Percentiles rank a stretch among this genome's conserved stretches.
Conservation (phyloP, 1,140 invertebrate genomes). For the Argopecten irradians region DNA sequence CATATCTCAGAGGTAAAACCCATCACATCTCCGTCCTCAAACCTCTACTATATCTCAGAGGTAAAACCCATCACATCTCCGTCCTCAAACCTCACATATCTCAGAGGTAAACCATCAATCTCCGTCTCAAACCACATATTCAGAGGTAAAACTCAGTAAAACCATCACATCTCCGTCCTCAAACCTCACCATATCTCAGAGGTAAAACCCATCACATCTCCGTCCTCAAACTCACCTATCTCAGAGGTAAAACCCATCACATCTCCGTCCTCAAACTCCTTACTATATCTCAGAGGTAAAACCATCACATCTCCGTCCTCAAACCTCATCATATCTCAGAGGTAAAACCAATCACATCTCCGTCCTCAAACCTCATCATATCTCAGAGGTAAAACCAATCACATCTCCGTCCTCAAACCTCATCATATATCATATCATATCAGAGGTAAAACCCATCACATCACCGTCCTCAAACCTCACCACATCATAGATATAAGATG, state of each 20-base stretch:
- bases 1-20: not conserved
- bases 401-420: not conserved
- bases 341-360: too few species aligned
- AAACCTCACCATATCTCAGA: not conserved
- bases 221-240: not conserved
- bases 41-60: not conserved
- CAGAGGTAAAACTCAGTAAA: too few species aligned
- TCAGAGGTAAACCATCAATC: not conserved
- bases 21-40: too few species aligned
- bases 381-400: not conserved
- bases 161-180: too few species aligned
- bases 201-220: too few species aligned
- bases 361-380: not conserved
- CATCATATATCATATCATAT: not conserved
- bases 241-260: not conserved
- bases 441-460: not conserved
- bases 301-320: too few species aligned
- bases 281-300: too few species aligned
- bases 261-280: too few species aligned
- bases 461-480: not conserved
- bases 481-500: not conserved
- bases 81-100: not conserved
- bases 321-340: too few species aligned
- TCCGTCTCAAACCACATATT: too few species aligned
- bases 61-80: too few species aligned